These are phyloP conservation scores for Lepidothrix coronata DNA, from an alignment of 2,113 vertebrate species.

Conservation along the genomic window DNA sequence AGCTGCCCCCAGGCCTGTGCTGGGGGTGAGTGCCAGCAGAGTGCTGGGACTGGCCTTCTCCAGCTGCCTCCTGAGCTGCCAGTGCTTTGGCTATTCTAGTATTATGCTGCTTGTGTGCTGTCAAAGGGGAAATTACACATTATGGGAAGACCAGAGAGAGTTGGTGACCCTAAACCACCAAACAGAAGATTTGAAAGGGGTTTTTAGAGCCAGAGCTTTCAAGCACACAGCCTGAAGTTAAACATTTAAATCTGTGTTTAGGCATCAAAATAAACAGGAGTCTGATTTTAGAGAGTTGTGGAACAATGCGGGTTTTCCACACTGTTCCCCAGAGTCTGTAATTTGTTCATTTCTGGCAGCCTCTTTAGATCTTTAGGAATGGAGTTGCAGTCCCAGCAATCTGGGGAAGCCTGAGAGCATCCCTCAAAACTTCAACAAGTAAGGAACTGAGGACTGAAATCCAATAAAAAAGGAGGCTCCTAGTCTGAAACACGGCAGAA, in stretches of 20 bases:
- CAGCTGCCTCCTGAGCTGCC: not conserved
- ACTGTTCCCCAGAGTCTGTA: not conserved
- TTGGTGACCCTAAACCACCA: not conserved
- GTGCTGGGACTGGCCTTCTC: not conserved
- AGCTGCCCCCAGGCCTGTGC: not conserved
- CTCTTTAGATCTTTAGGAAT: not conserved
- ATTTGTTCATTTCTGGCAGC: not conserved
- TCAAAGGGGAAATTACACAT: not conserved
- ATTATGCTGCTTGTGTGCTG: not conserved
- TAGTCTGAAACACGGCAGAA: not conserved
- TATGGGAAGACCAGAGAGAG: not conserved
- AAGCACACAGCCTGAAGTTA: not conserved
- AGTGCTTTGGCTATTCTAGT: rapidly evolving
- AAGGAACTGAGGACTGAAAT: not conserved
- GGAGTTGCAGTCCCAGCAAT: not conserved
- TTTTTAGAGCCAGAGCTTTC: not conserved
- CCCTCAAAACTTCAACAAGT: not conserved
- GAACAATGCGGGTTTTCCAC: not conserved
- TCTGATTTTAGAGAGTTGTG: not conserved
- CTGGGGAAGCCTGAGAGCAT: not conserved
- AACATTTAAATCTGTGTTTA: not conserved
- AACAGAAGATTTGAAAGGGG: not conserved
- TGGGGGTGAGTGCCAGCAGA: too few relatives aligned
- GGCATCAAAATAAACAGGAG: not conserved
- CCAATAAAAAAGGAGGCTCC: not conserved